These are phyloP conservation scores for Coenonympha arcania DNA, from an alignment of 2,888 invertebrate genomes.

Conservation along the genomic window DNA sequence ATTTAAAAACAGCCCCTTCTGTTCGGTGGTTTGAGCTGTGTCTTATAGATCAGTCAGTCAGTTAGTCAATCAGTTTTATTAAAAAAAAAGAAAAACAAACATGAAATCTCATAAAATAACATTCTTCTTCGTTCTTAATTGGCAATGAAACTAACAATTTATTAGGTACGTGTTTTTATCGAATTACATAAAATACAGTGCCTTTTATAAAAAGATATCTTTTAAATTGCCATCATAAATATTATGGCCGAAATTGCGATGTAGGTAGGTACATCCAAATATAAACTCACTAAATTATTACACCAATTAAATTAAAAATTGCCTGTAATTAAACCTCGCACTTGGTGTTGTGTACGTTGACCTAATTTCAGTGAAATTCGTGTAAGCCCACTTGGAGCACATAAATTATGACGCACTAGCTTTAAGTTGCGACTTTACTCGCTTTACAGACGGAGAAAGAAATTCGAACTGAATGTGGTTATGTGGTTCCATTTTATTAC, in stretches of 20 bases:
- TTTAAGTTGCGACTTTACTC: not conserved
- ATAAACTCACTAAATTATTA: constrained; percentile 21
- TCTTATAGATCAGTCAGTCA: too few relatives aligned
- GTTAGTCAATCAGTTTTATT: too few relatives aligned
- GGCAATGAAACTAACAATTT: not conserved
- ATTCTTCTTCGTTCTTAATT: not conserved
- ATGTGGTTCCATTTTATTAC: too few relatives aligned
- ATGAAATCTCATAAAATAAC: not conserved
- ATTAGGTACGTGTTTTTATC: not conserved
- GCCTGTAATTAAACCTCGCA: constrained; percentile 16
- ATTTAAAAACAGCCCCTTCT: too few relatives aligned
- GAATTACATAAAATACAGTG: not conserved
- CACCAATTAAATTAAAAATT: constrained; percentile 22
- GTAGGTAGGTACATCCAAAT: constrained; percentile 10
- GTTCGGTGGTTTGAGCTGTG: too few relatives aligned
- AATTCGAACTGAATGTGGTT: too few relatives aligned
- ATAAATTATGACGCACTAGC: constrained; percentile 26
- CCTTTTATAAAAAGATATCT: not conserved
- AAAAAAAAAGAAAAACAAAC: too few relatives aligned
- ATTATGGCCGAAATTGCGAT: constrained; percentile 15
- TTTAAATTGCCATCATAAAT: not conserved
- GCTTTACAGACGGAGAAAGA: not conserved
- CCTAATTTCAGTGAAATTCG: constrained; percentile 15
- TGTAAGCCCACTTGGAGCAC: not conserved
- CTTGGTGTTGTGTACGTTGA: constrained; percentile 14